Conservation (phyloP, 2,888 invertebrate genomes). For the Sinelater perroti region DNA sequence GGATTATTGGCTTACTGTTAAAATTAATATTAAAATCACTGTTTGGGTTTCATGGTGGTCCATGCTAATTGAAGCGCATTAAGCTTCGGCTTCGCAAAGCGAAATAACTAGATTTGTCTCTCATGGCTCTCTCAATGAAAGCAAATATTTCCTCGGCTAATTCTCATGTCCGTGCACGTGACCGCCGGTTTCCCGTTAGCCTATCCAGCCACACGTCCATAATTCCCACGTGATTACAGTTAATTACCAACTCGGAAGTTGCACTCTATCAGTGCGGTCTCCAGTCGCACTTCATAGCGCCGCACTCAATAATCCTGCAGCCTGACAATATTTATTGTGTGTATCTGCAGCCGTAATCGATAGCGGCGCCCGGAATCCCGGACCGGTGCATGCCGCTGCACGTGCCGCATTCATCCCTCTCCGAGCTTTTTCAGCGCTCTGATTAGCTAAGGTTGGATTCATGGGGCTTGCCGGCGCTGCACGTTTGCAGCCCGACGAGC, state of each 20-base stretch:
- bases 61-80: too few relatives aligned
- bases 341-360: slow-evolving; percentile 29
- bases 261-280: slow-evolving; percentile 38
- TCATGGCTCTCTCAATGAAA: not conserved
- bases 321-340: slow-evolving; percentile 15
- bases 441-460: slow-evolving; percentile 30
- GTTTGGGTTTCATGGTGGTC: too few relatives aligned
- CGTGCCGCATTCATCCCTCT: slow-evolving; percentile 29
- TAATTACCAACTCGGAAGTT: slow-evolving; percentile 50
- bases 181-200: slow-evolving; percentile 38
- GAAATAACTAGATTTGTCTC: not conserved
- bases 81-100: not conserved
- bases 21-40: too few relatives aligned
- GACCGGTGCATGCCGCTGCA: slow-evolving; percentile 30
- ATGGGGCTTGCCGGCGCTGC: slow-evolving; percentile 24
- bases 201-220: slow-evolving; percentile 45
- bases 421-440: slow-evolving; percentile 25
- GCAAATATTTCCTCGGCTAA: slow-evolving; percentile 14
- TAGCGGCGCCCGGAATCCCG: slow-evolving; percentile 10
- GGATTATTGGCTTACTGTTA: too few relatives aligned
- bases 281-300: slow-evolving; percentile 37
- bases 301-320: slow-evolving; percentile 31
- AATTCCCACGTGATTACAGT: slow-evolving; percentile 53
- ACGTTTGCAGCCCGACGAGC: too few relatives aligned
- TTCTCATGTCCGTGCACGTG: slow-evolving; percentile 45